A percentile compares a stretch with the other conserved stretches of the same genome.
These are phyloP conservation scores for Syngnathus rostellatus DNA, from an alignment of 2,797 vertebrate genomes.

Conservation along the genomic window DNA sequence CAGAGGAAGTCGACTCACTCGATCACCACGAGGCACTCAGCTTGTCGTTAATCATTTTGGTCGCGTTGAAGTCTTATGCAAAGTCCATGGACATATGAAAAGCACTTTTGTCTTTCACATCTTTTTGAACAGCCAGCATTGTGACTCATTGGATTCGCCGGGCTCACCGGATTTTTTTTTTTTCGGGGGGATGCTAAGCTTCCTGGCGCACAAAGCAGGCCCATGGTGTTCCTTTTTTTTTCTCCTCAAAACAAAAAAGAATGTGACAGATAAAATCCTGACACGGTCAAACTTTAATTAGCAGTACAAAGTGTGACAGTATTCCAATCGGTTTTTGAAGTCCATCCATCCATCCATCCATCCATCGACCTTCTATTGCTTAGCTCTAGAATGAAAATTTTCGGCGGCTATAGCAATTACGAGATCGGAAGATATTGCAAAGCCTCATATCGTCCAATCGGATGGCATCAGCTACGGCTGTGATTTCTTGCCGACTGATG, in stretches of 20 bases:
- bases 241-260: slow-evolving; percentile 7
- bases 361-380: no score
- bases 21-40: slow-evolving; percentile 39
- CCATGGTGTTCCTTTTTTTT: slow-evolving; percentile 44
- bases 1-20: slow-evolving; percentile 35
- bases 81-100: slow-evolving; percentile 59
- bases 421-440: no score
- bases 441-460: no score
- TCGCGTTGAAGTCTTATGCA: slow-evolving; percentile 36
- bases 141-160: slow-evolving; percentile 54
- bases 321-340: no score
- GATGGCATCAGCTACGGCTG: no score
- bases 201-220: slow-evolving; percentile 48
- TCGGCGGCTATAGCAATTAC: no score
- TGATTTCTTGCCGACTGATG: no score
- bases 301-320: no score
- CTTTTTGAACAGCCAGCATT: slow-evolving; percentile 55
- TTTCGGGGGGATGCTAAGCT: slow-evolving; percentile 31
- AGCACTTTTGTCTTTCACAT: slow-evolving; percentile 41
- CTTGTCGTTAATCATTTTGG: slow-evolving; percentile 55
- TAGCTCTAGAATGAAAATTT: no score
- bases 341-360: no score
- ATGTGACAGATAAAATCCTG: background rate
- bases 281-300: background rate
- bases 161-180: slow-evolving; percentile 47